Evolutionary conservation across 2,888 invertebrate species (phyloP).

Genomic region (Eupithecia subfuscata): DNA sequence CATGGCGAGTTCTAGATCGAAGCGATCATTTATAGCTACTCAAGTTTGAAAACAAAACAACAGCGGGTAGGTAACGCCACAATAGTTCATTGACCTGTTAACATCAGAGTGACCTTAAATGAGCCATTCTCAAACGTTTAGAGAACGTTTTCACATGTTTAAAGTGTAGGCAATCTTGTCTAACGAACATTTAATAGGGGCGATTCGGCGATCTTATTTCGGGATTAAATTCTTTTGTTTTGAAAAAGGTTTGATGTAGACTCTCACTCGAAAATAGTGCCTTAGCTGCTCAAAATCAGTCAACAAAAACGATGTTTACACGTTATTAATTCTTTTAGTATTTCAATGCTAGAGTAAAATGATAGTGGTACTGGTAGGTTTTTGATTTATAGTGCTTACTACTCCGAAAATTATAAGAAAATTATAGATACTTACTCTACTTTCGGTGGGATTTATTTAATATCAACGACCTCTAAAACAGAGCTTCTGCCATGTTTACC

Average conservation of each 20-base stretch:
- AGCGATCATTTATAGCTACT: neutral
- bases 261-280: neutral
- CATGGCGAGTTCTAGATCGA: neutral
- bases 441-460: too few relatives aligned
- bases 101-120: conserved; percentile 18
- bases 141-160: conserved; percentile 65
- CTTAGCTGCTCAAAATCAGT: neutral
- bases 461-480: too few relatives aligned
- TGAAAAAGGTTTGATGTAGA: neutral
- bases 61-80: conserved; percentile 10
- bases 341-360: too few relatives aligned
- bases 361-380: too few relatives aligned
- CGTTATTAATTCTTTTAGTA: too few relatives aligned
- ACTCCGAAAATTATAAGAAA: too few relatives aligned
- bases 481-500: too few relatives aligned
- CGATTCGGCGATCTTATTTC: conserved; percentile 58
- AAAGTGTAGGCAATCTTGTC: conserved; percentile 57
- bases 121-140: conserved; percentile 42
- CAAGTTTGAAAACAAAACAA: conserved; percentile 8
- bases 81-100: conserved; percentile 26
- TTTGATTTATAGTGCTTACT: too few relatives aligned
- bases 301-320: too few relatives aligned
- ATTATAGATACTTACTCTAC: too few relatives aligned
- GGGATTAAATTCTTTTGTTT: conserved; percentile 18
- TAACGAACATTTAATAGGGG: conserved; percentile 72